Evolutionary conservation across 2,888 invertebrate species (phyloP), one percentile per base, ranked within the genome.

Genomic region (Caenorhabditis plicata): DNA sequence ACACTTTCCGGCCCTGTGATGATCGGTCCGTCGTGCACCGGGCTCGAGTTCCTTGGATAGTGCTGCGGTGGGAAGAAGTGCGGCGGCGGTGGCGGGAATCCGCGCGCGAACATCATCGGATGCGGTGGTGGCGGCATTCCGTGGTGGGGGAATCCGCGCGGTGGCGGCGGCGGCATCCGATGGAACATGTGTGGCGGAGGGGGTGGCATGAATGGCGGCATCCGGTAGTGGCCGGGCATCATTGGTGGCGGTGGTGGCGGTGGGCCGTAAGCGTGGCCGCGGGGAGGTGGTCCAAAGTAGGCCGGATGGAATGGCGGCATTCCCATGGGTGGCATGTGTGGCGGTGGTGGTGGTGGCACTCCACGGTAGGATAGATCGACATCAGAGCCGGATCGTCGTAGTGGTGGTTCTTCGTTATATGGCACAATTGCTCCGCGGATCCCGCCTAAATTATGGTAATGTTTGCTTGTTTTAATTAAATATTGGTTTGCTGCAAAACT

Each of bases 1-100:
- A 75, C 66, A 23, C 74, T 68, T 40, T 78, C 78, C 0, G 74
- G 71, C 13, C 72, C 73, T 11, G 76, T 77, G 43, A 78, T 78
- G 39, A 78, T 78, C 1, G 78, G 78, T 8, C 77, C 78, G 19
- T 47, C 56, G 4, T 32, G 26, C 7, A 56, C 54, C 11, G 61
- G 51, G 19, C 55, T 56, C 1, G 19, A 27, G 2, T 51, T 51
- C 13, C 55, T n/a, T 19, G 61, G 55, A 25, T 55, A 55, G 13
- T 51, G 60, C 5, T 54, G 58, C 22, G 51, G 44, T 31, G 43
- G 23, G 20, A 27, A 11, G 56, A 49, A 53, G 19, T 44, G 47
- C 22, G 65, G 60, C 2, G 51, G 62, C 26, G 38, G 36, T 22
- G 50, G 50, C 29, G 25, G 36, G 13, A 26, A 13, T 19, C 48